Base-by-base conservation (phyloP, 1,140 invertebrate genomes). In the Lerema accius region DNA sequence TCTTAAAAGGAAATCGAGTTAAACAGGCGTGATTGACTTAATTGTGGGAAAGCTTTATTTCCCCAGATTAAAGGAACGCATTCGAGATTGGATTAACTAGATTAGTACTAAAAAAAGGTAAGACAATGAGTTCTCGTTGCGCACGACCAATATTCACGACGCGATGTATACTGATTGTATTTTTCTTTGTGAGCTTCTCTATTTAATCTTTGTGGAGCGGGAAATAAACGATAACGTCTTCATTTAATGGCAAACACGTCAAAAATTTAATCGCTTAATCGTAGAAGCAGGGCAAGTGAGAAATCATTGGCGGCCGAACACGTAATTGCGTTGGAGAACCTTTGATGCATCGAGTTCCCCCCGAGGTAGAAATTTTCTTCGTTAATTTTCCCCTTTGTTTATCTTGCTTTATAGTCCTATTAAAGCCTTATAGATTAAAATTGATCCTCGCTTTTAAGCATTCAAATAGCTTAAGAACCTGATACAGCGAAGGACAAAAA, bases 21-120 rank as follows among this genome's bases (percentile, higher is more conserved):
- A 85, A 86, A 80, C 77, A 88, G 73, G 72, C 82, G 81, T 86
- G 83, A 86, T 88, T 88, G 80, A 85, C 85, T 86, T 84, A 82
- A 88, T 85, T 84, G 73, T 76, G 71, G 67, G 65, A 66, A 71
- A 78, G 70, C 73, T 78, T 85, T 80, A 85, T 80, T 81, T 80
- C 56, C 63, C 65, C 56, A 81, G 80, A 83, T 87, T 80, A 80
- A 82, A 81, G 70, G 78, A 79, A 72, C 69, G 55, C 60, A 63
- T 72, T 68, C 45, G 50, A 73, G 64, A 49, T 49, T 69, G 65
- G 48, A 50, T 45, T 67, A 72, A 78, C 49, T 37, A 66, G 62
- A 71, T 76, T 71, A 66, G 62, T 55, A 66, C 60, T 56, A 6
- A 15, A 59, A 46, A 58, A 13, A 46, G 15, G 5, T 46, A 58